A percentile compares a stretch with the other conserved stretches of the same genome.
phyloP scores from a whole-genome alignment of 2,797 vertebrate species.

The Euthynnus affinis region DNA sequence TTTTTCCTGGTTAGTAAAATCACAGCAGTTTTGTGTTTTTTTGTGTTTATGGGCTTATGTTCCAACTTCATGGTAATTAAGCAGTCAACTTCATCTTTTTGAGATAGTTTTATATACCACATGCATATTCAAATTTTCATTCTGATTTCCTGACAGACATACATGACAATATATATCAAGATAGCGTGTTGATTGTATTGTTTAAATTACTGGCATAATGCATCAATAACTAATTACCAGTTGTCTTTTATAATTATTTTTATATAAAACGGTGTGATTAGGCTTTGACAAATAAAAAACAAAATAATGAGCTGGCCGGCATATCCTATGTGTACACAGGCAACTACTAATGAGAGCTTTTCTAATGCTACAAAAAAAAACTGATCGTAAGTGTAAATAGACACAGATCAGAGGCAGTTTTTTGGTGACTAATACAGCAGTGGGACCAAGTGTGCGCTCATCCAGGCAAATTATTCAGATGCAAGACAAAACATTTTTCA shows the following conservation, averaged over 20 bases:
- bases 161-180: background rate
- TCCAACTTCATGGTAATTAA: background rate
- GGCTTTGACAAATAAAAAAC: background rate
- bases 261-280: background rate
- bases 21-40: background rate
- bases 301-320: too few relatives aligned
- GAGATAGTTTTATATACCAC: background rate
- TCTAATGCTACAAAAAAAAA: background rate
- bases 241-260: too few relatives aligned
- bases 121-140: background rate
- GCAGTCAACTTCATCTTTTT: background rate
- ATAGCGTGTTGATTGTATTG: background rate
- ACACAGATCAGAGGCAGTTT: background rate
- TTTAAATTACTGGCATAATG: background rate
- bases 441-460: too few relatives aligned
- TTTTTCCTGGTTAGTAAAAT: constrained; percentile 4
- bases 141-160: background rate
- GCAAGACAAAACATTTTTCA: too few relatives aligned
- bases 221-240: too few relatives aligned
- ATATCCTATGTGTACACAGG: background rate
- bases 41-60: background rate
- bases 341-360: background rate
- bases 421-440: background rate
- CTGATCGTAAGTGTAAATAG: background rate
- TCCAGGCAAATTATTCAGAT: too few relatives aligned